Base-by-base conservation (phyloP, 2,888 invertebrate genomes). In the Amblyjoppa fuscipennis region DNA sequence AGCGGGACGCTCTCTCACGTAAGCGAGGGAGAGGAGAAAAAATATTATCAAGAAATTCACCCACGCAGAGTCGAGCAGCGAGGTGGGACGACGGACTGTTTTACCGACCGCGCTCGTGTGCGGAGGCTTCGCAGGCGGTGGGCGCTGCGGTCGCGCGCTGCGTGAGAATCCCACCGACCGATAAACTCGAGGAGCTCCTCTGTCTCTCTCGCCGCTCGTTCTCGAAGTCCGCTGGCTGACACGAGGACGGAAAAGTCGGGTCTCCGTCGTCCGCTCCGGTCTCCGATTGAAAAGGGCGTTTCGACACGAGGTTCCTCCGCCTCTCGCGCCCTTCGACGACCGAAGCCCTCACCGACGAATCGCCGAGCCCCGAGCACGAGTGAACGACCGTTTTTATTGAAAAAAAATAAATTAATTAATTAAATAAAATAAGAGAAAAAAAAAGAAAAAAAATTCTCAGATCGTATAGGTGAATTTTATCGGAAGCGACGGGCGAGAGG, bases 201-300 rank as follows among this genome's bases (percentile, higher is more conserved):
- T 76, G 45, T 45, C 45, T 45, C 45, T 45, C 84, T 59, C 49
- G 4, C 73, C 34, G n/a, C 73, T 59, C 66, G 76, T 9, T 28
- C 61, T 51, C 71, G 69, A 80, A 83, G 85, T 85, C 76, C 80
- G 71, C 85, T 83, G 80, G 83, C 83, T 80, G 83, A 85, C 85
- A 80, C 85, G 85, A 83, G 80, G 80, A 85, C 85, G 83, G 77
- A 85, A 83, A 85, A 85, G 80, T 85, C 82, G 68, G 79, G 59
- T 76, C 75, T 64, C 70, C 31, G 45, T 69, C 80, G 80, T 81
- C 69, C 76, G 80, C 66, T 84, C 75, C 68, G 25, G 34, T 59
- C 68, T 38, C 66, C 34, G 68, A 59, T 64, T 75, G 53, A 75
- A 53, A 85, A 82, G 78, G 85, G 78, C 85, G 85, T 85, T 85